Evolutionary conservation across 2,888 invertebrate species (phyloP).

Genomic region (Invenusta paracnida): DNA sequence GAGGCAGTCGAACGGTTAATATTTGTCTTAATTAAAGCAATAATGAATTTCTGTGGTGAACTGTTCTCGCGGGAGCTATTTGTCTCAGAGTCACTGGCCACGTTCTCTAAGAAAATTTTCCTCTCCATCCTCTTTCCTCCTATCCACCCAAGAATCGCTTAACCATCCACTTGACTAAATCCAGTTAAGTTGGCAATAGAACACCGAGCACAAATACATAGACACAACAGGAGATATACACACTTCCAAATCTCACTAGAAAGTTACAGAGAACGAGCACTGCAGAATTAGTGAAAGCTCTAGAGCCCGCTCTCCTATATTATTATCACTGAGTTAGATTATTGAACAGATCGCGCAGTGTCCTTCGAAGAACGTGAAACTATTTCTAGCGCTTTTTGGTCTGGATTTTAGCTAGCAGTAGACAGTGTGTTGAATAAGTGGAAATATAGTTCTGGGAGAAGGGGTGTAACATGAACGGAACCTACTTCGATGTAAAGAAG

Average conservation of each 20-base stretch:
- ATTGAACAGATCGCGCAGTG: no score
- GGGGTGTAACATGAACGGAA: no score
- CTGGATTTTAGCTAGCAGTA: no score
- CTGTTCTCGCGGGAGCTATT: background rate
- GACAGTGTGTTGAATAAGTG: no score
- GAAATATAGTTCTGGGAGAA: no score
- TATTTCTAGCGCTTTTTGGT: no score
- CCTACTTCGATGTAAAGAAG: no score
- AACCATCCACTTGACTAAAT: background rate
- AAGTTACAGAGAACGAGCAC: background rate
- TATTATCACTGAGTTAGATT: no score
- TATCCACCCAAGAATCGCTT: background rate
- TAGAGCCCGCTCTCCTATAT: no score
- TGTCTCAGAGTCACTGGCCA: background rate
- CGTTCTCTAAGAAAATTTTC: background rate
- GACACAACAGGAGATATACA: background rate
- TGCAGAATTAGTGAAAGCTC: background rate
- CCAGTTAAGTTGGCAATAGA: background rate
- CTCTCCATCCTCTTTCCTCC: background rate
- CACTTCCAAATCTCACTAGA: background rate
- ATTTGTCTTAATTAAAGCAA: background rate
- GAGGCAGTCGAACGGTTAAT: background rate
- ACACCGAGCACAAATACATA: background rate
- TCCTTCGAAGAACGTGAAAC: background rate
- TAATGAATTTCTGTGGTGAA: background rate